These are phyloP conservation scores for Ceratosolen solmsi DNA, from an alignment of 1,140 invertebrate genomes.

Conservation along the genomic window DNA sequence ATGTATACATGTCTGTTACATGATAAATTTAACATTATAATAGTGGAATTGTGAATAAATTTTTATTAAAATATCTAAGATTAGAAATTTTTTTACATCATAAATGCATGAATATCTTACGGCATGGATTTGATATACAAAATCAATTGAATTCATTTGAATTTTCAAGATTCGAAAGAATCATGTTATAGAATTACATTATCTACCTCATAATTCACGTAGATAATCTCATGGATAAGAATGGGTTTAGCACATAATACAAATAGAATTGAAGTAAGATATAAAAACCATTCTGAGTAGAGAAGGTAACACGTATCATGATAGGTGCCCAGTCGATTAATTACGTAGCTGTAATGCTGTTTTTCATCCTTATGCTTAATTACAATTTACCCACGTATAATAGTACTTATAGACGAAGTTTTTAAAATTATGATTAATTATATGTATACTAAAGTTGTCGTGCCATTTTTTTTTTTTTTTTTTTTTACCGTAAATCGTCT, in stretches of 20 bases:
- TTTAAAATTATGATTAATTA: no score
- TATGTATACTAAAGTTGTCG: no score
- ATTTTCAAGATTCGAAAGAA: neutral
- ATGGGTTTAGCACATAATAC: neutral
- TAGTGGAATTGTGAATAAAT: neutral
- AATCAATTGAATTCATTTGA: constrained; percentile 1
- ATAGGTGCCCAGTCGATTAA: neutral
- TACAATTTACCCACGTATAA: no score
- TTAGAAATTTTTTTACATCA: neutral
- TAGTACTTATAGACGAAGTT: no score
- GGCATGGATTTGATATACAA: neutral
- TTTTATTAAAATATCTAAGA: neutral
- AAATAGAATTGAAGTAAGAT: neutral
- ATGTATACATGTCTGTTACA: neutral
- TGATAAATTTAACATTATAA: neutral
- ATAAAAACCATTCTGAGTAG: neutral
- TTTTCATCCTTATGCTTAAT: no score
- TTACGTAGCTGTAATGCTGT: neutral
- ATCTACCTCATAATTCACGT: neutral
- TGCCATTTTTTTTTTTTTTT: no score
- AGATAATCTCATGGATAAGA: neutral
- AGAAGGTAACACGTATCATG: neutral
- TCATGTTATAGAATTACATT: neutral
- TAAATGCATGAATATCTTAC: neutral
- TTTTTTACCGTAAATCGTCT: no score